These are phyloP conservation scores for Mycogona germanica DNA, from an alignment of 2,888 invertebrate genomes.

Conservation along the genomic window DNA sequence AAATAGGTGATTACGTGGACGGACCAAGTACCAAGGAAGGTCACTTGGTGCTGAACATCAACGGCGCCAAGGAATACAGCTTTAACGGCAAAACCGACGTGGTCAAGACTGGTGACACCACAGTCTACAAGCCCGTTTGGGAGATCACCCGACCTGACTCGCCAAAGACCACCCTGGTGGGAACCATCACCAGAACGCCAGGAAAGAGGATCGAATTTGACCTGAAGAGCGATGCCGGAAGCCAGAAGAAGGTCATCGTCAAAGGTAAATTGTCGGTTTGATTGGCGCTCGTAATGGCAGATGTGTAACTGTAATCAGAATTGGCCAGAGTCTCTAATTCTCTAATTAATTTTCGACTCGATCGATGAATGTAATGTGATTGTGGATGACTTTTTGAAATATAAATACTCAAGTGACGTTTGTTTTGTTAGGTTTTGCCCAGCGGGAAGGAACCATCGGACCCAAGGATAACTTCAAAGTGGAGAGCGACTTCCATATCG, in stretches of 20 bases:
- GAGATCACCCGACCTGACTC: conserved; percentile 4
- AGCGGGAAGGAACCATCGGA: conserved; percentile 2
- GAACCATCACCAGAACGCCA: conserved; percentile 5
- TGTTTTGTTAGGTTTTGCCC: too few species aligned
- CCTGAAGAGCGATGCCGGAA: neutral
- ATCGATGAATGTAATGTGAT: too few species aligned
- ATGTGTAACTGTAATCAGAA: too few species aligned
- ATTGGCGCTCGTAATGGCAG: too few species aligned
- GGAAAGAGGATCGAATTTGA: conserved; percentile 14
- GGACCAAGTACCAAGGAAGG: conserved; percentile 5
- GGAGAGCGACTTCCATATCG: neutral
- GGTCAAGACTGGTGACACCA: neutral
- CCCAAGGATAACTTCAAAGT: neutral
- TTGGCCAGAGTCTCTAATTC: too few species aligned
- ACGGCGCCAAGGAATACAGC: conserved; percentile 3
- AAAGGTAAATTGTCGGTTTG: too few species aligned
- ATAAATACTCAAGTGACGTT: too few species aligned
- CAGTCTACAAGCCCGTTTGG: conserved; percentile 4
- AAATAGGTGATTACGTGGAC: conserved; percentile 1
- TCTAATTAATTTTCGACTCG: too few species aligned
- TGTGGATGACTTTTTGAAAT: too few species aligned
- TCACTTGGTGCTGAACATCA: conserved; percentile 5
- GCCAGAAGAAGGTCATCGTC: conserved; percentile 4
- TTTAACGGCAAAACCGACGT: conserved; percentile 4
- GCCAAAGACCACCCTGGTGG: neutral